Conservation (phyloP, 2,113 vertebrate genomes). For the Polypterus bichir region DNA sequence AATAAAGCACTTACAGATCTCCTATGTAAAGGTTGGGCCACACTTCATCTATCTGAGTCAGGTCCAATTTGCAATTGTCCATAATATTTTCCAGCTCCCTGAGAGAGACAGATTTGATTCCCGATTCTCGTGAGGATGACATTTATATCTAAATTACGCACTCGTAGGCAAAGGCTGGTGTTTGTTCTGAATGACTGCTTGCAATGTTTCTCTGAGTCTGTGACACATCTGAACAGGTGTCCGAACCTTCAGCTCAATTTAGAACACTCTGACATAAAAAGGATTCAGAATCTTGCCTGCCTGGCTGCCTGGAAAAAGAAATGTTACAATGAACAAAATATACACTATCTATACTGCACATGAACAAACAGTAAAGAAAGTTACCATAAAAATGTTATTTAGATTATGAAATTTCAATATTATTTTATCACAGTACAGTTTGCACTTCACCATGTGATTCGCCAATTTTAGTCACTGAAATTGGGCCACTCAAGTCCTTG, state of each 20-base stretch:
- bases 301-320: too few relatives aligned
- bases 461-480: too few relatives aligned
- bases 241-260: constrained; percentile 41
- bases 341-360: too few relatives aligned
- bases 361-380: too few relatives aligned
- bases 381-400: too few relatives aligned
- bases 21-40: constrained; percentile 58
- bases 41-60: constrained; percentile 55
- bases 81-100: constrained; percentile 53
- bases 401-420: too few relatives aligned
- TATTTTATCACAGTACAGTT: too few relatives aligned
- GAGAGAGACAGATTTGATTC: constrained; percentile 45
- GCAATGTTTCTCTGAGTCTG: constrained; percentile 14
- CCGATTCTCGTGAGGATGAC: constrained; percentile 31
- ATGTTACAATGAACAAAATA: too few relatives aligned
- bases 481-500: too few relatives aligned
- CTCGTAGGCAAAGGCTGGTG: constrained; percentile 23
- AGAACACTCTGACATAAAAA: constrained; percentile 21
- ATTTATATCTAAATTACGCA: constrained; percentile 29
- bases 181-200: constrained; percentile 28
- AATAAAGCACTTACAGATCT: constrained; percentile 48
- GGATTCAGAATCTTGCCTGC: too few relatives aligned
- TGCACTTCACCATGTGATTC: too few relatives aligned
- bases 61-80: constrained; percentile 56
- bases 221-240: constrained; percentile 48